Evolutionary conservation across 1,140 invertebrate genomes (phyloP).

Genomic region (Solenopsis invicta): DNA sequence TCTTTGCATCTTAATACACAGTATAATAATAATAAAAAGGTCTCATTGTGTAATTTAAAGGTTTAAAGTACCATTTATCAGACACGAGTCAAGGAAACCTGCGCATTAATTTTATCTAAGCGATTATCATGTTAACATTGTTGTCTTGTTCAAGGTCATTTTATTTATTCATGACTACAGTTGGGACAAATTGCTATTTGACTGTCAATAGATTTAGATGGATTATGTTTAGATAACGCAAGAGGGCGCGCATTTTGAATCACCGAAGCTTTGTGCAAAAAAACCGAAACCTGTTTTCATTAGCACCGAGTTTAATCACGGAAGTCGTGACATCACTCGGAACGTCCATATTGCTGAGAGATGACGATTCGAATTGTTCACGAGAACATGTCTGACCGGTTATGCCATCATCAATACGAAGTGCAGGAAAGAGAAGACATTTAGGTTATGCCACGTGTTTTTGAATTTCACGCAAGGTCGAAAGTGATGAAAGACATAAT

Average conservation of each 20-base stretch:
- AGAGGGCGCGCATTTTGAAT: neutral
- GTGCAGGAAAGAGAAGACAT: neutral
- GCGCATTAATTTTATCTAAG: conserved; percentile 26
- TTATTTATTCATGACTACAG: neutral
- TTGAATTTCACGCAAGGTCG: conserved; percentile 3
- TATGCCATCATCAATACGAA: neutral
- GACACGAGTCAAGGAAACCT: neutral
- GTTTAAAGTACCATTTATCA: neutral
- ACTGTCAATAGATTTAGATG: neutral
- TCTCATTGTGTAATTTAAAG: neutral
- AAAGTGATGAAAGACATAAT: neutral
- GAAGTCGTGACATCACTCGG: conserved; percentile 42
- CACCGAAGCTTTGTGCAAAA: neutral
- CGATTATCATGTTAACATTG: neutral
- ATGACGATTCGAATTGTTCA: conserved; percentile 20
- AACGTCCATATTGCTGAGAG: conserved; percentile 19
- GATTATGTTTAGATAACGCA: neutral
- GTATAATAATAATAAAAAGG: neutral
- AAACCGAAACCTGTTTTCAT: neutral
- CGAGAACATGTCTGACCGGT: conserved; percentile 60
- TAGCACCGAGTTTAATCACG: neutral
- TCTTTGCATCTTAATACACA: neutral
- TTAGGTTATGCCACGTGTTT: conserved; percentile 2
- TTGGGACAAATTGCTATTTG: neutral
- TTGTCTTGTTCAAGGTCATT: conserved; percentile 9